Percentiles rank a stretch among this genome's conserved stretches.
phyloP scores from a whole-genome alignment of 2,888 invertebrate species.

The Corythucha ciliata region DNA sequence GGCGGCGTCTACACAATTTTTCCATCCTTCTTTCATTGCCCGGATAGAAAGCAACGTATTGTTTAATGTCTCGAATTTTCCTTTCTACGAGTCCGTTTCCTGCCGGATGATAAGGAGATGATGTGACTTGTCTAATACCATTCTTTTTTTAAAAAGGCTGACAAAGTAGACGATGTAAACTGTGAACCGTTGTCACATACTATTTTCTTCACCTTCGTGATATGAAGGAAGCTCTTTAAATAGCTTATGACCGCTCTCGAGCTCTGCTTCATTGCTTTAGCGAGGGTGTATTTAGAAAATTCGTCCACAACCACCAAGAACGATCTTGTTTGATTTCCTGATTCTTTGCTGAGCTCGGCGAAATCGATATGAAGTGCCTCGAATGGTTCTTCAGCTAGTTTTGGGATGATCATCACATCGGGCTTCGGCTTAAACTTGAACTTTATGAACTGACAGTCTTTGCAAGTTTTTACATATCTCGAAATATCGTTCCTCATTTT shows the following conservation, averaged over 20 bases:
- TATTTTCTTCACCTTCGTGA: no score
- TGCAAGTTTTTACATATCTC: not conserved
- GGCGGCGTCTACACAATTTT: no score
- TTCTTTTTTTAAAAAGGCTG: no score
- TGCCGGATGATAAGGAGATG: no score
- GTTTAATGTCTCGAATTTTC: no score
- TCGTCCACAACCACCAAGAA: constrained; percentile 6
- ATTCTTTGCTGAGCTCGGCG: constrained; percentile 7
- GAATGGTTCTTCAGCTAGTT: not conserved
- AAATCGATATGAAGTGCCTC: constrained; percentile 9
- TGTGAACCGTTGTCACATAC: no score
- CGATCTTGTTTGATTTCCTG: not conserved
- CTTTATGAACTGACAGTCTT: not conserved
- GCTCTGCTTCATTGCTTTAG: constrained; percentile 9
- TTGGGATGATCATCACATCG: not conserved
- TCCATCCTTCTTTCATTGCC: no score
- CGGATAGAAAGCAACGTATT: no score
- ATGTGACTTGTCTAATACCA: no score
- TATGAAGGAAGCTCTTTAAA: not conserved
- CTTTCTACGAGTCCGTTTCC: no score
- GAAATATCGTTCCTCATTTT: constrained; percentile 8
- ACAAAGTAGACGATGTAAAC: no score
- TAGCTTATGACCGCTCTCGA: not conserved
- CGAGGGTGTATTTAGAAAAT: not conserved
- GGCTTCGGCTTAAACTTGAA: constrained; percentile 7